A percentile compares a stretch with the other conserved stretches of the same genome.
phyloP scores from a whole-genome alignment of 2,888 invertebrate species.

The Microplitis manilae region DNA sequence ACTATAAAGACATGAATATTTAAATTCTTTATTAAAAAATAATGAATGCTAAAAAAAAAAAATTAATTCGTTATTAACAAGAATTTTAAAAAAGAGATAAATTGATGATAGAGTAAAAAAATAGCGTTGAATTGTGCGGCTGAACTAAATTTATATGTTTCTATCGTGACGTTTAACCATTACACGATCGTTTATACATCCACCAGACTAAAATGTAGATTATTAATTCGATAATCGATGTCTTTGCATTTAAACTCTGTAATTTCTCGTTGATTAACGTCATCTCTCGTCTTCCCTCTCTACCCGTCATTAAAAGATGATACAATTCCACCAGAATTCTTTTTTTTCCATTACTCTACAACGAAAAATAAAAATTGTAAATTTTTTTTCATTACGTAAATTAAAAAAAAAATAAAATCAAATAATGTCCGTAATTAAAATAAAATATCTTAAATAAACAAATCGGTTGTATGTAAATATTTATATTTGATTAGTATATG shows the following conservation, averaged over 20 bases:
- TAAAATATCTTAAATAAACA: too few species aligned
- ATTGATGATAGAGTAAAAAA: neutral
- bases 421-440: too few species aligned
- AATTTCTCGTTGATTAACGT: neutral
- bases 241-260: constrained; percentile 20
- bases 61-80: constrained; percentile 1
- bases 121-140: constrained; percentile 22
- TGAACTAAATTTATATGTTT: constrained; percentile 48
- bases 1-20: too few species aligned
- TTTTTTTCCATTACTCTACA: neutral
- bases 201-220: constrained; percentile 19
- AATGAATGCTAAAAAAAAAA: neutral
- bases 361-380: neutral
- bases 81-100: neutral
- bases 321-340: neutral
- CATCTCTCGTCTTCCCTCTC: neutral
- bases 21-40: neutral
- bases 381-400: neutral
- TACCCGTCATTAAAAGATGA: neutral
- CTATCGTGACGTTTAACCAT: constrained; percentile 49
- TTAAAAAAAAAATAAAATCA: neutral
- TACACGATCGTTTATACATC: constrained; percentile 37
- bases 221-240: constrained; percentile 35
- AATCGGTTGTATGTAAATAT: too few species aligned
- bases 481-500: too few species aligned